Base-by-base conservation (phyloP, 1,140 invertebrate genomes). In the Metopolophium dirhodum region DNA sequence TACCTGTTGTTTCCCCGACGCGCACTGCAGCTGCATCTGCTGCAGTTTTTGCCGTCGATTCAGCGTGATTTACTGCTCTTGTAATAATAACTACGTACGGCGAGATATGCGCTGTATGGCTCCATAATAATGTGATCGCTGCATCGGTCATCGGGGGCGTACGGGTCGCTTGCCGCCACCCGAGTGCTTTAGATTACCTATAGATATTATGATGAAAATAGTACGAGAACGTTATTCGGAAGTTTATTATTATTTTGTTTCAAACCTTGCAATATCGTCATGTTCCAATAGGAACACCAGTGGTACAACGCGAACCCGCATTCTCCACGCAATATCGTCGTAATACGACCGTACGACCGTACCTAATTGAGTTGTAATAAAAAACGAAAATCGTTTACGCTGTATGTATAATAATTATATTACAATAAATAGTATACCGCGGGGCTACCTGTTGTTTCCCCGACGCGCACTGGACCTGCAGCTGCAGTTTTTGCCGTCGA, bases 231-330 rank as follows among this genome's bases (percentile, higher is more conserved):
- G 41, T 41, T 41, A 41, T 41, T 41, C 41, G 41, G 41, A 41
- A 41, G 41, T 4, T 41, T 41, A 41, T 41, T 41, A 41, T 41
- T 41, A 41, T 41, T 41, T 41, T 41, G 41, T 41, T 41, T 41
- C 41, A 41, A 41, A 41, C 41, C 41, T 41, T 41, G 41, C 3
- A 41, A 41, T 41, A 41, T 41, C 2, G 2, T 41, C 2, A 41
- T 41, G 41, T 3, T 41, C 41, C 41, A 4, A 41, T 41, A 41
- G n/a, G 49, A 37, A 93, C 47, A 26, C 82, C 91, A 86, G 91
- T 93, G 91, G 91, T 35, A 93, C 49, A 86, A 35, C 49, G 47
- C 51, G 54, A 54, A 93, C 77, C 91, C 91, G n/a, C n/a, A 82
- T 93, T 49, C 91, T 86, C 11, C 14, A 0, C n/a, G 9, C 11